Base-by-base conservation (phyloP, 2,888 invertebrate species). In the Caenorhabditis virilis region DNA sequence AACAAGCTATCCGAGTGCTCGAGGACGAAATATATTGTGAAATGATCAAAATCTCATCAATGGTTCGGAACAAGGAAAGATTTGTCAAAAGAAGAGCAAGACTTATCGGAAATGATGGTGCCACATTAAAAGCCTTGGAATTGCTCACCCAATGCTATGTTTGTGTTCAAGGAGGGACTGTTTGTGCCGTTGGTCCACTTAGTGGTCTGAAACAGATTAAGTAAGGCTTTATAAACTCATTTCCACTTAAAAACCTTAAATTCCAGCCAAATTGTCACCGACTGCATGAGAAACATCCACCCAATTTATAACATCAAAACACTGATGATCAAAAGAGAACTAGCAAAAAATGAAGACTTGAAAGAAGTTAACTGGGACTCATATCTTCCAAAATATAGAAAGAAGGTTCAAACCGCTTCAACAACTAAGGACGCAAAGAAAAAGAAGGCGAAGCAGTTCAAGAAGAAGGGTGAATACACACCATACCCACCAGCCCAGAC, bases 271-370 rank as follows among this genome's bases (percentile, higher is more conserved):
- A 91, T 99, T 78, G 91, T 92, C 1, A 90, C 91, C 82, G 97
- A 98, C 78, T 95, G 95, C 0, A 95, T 99, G 95, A 92, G 92
- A 83, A 98, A 99, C 84, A 89, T 98, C 54, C 98, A 99, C 87
- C 98, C 98, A 1, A 93, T 98, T 84, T 97, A 95, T 83, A 95
- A 95, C 82, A 94, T 98, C 35, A 87, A 87, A 86, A 91, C 92
- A 2, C 85, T 98, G 49, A 97, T 98, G 95, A 95, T 99, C 49
- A 97, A 97, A 84, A 88, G 90, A 74, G 95, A 98, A 85, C 85
- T 98, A 55, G 90, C 91, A 78, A 95, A 94, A 85, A 93, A 98
- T 87, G 91, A 94, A 0, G 90, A 89, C 80, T 84, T 98, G 53
- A 91, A 90, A 83, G 89, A 92, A 84, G 94, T 95, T 84, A 93